Evolutionary conservation across 2,113 vertebrate species (phyloP).

Genomic region (Probosciger aterrimus): DNA sequence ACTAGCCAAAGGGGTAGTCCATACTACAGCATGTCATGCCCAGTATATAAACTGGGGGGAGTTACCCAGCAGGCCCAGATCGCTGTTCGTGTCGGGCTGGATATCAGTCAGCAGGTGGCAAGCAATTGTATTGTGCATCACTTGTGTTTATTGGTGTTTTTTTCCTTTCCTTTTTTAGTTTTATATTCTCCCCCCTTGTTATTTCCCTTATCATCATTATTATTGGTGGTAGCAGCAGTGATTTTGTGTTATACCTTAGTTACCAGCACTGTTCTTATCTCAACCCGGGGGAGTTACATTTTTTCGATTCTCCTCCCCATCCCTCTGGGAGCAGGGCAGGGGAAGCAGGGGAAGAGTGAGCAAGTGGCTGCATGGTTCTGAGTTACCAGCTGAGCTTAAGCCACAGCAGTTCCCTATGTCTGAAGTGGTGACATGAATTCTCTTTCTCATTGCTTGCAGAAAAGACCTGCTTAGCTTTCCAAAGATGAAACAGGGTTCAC

Average conservation of each 20-base stretch:
- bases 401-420: background rate
- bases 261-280: background rate
- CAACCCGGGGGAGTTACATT: background rate
- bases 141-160: background rate
- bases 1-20: background rate
- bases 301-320: background rate
- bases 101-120: background rate
- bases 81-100: background rate
- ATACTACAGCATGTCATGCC: background rate
- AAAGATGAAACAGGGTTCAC: background rate
- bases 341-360: background rate
- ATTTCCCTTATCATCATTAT: background rate
- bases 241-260: background rate
- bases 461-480: background rate
- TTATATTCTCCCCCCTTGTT: no score
- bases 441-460: background rate
- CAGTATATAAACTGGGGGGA: background rate
- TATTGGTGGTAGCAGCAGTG: background rate
- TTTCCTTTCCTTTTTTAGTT: background rate
- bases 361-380: background rate
- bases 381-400: background rate
- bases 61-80: background rate
- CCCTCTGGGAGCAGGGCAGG: background rate
- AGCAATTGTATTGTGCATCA: background rate
- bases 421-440: background rate